These are phyloP conservation scores for Muscina levida DNA, from an alignment of 2,888 invertebrate species.

Conservation along the genomic window DNA sequence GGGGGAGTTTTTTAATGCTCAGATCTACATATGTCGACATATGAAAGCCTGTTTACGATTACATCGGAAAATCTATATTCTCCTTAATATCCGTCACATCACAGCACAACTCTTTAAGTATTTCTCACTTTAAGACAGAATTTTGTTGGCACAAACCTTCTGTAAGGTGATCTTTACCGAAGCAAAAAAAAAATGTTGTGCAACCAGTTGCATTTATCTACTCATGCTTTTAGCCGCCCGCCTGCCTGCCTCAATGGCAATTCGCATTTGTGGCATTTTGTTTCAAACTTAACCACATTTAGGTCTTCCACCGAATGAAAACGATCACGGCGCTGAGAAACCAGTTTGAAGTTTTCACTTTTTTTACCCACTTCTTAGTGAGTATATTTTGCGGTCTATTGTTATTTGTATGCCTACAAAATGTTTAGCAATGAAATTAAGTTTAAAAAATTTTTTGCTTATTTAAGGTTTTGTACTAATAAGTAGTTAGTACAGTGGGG, in stretches of 20 bases:
- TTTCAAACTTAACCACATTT: conserved; percentile 57
- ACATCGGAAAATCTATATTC: too few species aligned
- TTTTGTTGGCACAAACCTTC: too few species aligned
- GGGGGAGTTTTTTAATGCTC: too few species aligned
- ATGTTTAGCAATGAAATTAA: too few species aligned
- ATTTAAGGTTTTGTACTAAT: background rate
- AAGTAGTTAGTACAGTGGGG: background rate
- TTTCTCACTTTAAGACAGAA: too few species aligned
- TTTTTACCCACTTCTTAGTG: background rate
- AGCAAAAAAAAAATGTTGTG: background rate
- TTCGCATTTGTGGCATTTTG: conserved; percentile 3
- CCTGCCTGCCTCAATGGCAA: background rate
- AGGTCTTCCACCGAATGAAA: conserved; percentile 36
- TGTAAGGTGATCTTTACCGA: background rate
- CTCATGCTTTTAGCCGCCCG: background rate
- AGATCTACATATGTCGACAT: too few species aligned
- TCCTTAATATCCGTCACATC: too few species aligned
- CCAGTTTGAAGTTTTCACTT: conserved; percentile 1
- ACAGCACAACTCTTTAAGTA: too few species aligned
- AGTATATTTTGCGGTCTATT: background rate
- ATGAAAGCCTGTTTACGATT: too few species aligned
- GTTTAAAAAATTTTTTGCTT: too few species aligned
- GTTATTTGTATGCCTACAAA: too few species aligned
- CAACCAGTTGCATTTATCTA: conserved; percentile 11
- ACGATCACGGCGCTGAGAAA: conserved; percentile 29